Evolutionary conservation across 2,888 invertebrate species (phyloP).

Genomic region (Pammene fasciana): DNA sequence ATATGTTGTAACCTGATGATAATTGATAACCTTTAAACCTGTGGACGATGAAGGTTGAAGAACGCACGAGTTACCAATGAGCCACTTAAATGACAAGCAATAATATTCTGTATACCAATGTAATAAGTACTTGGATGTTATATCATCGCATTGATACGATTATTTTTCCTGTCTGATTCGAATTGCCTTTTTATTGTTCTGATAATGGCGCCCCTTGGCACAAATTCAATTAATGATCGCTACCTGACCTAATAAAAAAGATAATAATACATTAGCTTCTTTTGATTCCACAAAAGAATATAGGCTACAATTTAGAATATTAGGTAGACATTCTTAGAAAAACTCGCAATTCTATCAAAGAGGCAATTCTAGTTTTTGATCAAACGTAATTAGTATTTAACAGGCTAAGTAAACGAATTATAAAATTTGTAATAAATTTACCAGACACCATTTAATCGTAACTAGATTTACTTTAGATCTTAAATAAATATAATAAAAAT

Average conservation of each 20-base stretch:
- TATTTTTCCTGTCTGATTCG: conserved; percentile 14
- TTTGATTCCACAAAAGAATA: background rate
- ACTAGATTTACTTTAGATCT: conserved; percentile 10
- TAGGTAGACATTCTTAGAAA: background rate
- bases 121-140: background rate
- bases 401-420: background rate
- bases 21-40: too few relatives aligned
- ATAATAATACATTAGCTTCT: background rate
- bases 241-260: conserved; percentile 30
- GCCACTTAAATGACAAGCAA: background rate
- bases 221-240: conserved; percentile 55
- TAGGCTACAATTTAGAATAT: background rate
- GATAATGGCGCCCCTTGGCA: conserved; percentile 57
- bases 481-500: conserved; percentile 7
- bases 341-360: too few relatives aligned
- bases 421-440: conserved; percentile 2
- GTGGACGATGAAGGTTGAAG: too few relatives aligned
- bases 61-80: too few relatives aligned
- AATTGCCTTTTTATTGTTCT: conserved; percentile 53
- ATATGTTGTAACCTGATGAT: background rate
- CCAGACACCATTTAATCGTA: background rate
- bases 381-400: background rate
- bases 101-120: background rate
- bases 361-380: too few relatives aligned
- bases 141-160: conserved; percentile 1